Evolutionary conservation across 2,888 invertebrate species (phyloP).

Genomic region (Ryuthela nishihirai): DNA sequence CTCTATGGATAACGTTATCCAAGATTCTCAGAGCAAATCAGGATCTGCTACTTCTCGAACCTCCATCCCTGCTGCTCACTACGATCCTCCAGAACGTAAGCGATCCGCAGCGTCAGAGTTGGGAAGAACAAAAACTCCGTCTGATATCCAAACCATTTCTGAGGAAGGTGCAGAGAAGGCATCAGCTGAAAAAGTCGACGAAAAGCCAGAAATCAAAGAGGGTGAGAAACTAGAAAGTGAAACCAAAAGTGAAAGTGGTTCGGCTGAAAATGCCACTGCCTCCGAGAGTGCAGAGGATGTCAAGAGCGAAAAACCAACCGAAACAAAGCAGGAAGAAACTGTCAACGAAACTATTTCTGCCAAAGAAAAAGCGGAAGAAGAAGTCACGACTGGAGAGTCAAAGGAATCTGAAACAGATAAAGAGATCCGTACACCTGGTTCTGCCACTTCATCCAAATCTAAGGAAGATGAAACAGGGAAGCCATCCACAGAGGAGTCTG

Average conservation of each 20-base stretch:
- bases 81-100: conserved; percentile 26
- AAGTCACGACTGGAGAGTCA: neutral
- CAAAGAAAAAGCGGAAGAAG: neutral
- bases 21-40: conserved; percentile 11
- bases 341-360: neutral
- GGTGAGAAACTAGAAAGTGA: neutral
- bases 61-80: conserved; percentile 26
- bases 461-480: no score
- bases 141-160: neutral
- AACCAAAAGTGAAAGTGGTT: neutral
- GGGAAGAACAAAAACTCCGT: neutral
- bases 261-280: neutral
- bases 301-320: neutral
- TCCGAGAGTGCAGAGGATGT: neutral
- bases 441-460: no score
- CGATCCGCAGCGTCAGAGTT: conserved; percentile 18
- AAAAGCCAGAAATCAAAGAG: neutral
- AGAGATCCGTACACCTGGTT: no score
- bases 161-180: conserved; percentile 2
- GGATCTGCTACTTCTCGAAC: conserved; percentile 18
- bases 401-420: neutral
- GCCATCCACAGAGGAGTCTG: no score
- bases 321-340: conserved; percentile 1
- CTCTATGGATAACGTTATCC: no score
- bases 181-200: neutral